Percentiles rank a stretch among this genome's conserved stretches.
phyloP scores from a whole-genome alignment of 2,113 vertebrate genomes.

The Halichoeres trimaculatus region DNA sequence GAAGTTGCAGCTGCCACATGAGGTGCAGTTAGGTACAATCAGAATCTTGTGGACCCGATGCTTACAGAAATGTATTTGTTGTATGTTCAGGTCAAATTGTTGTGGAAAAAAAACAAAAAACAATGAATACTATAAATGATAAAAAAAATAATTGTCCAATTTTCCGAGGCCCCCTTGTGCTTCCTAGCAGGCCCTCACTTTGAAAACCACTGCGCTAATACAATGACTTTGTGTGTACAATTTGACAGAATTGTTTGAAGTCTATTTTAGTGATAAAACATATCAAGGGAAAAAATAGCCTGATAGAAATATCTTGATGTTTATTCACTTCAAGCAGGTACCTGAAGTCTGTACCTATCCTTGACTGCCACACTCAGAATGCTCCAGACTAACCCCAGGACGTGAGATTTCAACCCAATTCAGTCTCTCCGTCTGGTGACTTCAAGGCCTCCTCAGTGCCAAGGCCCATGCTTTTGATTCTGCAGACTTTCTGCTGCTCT shows the following conservation, averaged over 20 bases:
- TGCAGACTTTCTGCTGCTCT: not conserved
- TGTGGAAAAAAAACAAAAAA: no score
- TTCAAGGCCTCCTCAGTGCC: slow-evolving; percentile 22
- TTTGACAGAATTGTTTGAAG: no score
- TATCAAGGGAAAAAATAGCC: not conserved
- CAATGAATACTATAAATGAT: no score
- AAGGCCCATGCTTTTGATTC: slow-evolving; percentile 17
- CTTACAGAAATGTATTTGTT: no score
- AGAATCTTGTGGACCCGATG: no score
- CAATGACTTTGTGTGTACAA: not conserved
- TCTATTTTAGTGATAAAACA: not conserved
- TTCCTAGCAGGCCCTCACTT: no score
- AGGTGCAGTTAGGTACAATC: no score
- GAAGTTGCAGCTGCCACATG: no score
- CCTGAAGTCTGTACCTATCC: not conserved
- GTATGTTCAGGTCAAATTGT: no score
- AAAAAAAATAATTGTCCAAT: no score
- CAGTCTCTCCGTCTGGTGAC: slow-evolving; percentile 9
- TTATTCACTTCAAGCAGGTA: not conserved
- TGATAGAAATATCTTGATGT: not conserved
- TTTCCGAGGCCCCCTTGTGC: no score
- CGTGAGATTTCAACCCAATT: slow-evolving; percentile 9
- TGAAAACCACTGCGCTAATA: no score
- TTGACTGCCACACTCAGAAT: not conserved
- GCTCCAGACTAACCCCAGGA: slow-evolving; percentile 12